These are phyloP conservation scores for Caerostris darwini DNA, from an alignment of 1,140 invertebrate genomes.

Conservation along the genomic window DNA sequence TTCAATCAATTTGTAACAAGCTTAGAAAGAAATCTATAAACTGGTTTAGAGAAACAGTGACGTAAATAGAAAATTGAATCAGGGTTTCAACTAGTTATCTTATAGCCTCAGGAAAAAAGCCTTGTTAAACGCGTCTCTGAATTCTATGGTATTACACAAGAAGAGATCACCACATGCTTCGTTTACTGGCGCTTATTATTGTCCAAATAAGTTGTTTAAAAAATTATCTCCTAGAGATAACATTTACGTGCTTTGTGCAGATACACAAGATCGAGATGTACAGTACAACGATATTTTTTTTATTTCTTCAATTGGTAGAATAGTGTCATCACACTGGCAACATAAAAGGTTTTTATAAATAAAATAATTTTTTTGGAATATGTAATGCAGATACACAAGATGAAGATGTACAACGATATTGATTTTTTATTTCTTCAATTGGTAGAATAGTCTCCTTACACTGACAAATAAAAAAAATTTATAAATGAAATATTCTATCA, in stretches of 20 bases:
- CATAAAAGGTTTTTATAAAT: neutral
- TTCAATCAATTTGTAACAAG: slow-evolving; percentile 71
- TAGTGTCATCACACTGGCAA: neutral
- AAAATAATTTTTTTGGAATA: too few relatives aligned
- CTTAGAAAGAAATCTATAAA: slow-evolving; percentile 56
- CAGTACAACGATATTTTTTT: neutral
- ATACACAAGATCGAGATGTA: neutral
- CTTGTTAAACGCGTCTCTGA: neutral
- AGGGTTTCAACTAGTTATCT: slow-evolving; percentile 1
- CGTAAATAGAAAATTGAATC: slow-evolving; percentile 47
- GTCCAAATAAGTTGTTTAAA: neutral
- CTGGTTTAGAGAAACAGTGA: neutral
- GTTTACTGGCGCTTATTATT: neutral
- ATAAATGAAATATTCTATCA: neutral
- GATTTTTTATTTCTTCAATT: neutral
- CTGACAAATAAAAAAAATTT: neutral
- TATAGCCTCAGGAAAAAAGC: neutral
- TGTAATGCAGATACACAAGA: too few relatives aligned
- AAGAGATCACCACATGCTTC: neutral
- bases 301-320: neutral
- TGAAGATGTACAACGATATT: neutral
- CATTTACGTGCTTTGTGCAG: neutral
- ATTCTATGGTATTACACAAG: neutral
- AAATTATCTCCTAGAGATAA: neutral
- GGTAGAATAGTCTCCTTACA: neutral